Conservation (phyloP, 2,113 vertebrate genomes). For the Antechinus stuartii region DNA sequence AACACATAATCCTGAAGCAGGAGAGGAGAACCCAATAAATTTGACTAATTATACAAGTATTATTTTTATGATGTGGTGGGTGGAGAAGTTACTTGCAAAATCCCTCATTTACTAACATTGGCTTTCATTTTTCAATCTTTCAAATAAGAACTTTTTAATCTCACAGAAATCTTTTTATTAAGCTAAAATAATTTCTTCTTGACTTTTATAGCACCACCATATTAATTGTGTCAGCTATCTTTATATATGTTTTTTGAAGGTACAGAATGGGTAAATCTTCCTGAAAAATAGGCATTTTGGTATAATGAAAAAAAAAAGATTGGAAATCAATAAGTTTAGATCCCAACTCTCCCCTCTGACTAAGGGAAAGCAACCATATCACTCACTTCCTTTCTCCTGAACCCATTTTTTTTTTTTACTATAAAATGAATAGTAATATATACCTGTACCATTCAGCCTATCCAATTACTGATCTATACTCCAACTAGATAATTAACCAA, state of each 20-base stretch:
- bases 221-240: neutral
- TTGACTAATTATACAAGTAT: neutral
- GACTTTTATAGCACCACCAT: neutral
- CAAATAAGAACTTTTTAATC: neutral
- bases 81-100: slow-evolving; percentile 15
- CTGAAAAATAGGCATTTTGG: neutral
- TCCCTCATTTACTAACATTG: neutral
- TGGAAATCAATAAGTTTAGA: neutral
- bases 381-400: neutral
- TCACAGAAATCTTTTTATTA: neutral
- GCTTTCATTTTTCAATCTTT: slow-evolving; percentile 11
- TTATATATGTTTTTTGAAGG: slow-evolving; percentile 3
- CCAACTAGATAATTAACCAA: neutral
- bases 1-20: neutral
- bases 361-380: neutral
- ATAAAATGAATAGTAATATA: neutral
- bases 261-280: neutral
- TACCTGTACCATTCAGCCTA: neutral
- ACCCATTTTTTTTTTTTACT: neutral
- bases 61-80: neutral
- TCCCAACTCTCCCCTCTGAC: neutral
- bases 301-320: neutral
- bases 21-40: neutral
- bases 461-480: neutral
- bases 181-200: neutral